Evolutionary conservation across 2,113 vertebrate genomes (phyloP), one percentile per base, ranked within the genome.

Genomic region (Nycticorax nycticorax): DNA sequence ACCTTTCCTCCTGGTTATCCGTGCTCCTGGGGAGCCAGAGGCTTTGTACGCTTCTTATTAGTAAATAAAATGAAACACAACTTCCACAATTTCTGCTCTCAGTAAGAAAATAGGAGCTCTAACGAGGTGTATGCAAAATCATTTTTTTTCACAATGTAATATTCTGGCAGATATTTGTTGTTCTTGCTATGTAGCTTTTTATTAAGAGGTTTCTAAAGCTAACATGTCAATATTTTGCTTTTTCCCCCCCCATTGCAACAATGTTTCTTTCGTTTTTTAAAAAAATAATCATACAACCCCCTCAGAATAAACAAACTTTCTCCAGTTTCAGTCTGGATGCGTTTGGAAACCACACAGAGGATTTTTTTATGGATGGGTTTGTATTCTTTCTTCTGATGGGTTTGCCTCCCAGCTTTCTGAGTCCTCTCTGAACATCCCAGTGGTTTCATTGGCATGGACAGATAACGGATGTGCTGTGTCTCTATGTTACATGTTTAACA

Each of bases 191-290:
- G 43, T 30, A 78, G n/a, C 41, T 59, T 81, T 92, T 68, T 60
- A 48, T 47, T 28, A 18, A 30, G 35, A 73, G 23, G 19, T 85
- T 85, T 60, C 5, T 79, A 55, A 87, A 82, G 47, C 27, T 47
- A n/a, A 35, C 4, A 3, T 35, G 14, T 52, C 35, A 85, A 15
- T 2, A 5, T 64, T 93, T 72, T 83, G 39, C 12, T 32, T 69
- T 32, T n/a, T 41, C 4, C 7, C 4, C 15, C 5, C 17, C 3
- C 11, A 10, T 48, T 0, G 2, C 22, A 72, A 41, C 22, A 83
- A 3, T 79, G 30, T 73, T 79, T 79, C 39, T 83, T 82, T 41
- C 39, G 9, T 39, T 39, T 39, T 39, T 39, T 10, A 39, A 39
- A 39, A 39, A 41, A 41, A 12, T 14, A 41, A 14, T 15, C 30